These are phyloP conservation scores for Aleadryas rufinucha DNA, from an alignment of 2,113 vertebrate genomes.

Conservation along the genomic window DNA sequence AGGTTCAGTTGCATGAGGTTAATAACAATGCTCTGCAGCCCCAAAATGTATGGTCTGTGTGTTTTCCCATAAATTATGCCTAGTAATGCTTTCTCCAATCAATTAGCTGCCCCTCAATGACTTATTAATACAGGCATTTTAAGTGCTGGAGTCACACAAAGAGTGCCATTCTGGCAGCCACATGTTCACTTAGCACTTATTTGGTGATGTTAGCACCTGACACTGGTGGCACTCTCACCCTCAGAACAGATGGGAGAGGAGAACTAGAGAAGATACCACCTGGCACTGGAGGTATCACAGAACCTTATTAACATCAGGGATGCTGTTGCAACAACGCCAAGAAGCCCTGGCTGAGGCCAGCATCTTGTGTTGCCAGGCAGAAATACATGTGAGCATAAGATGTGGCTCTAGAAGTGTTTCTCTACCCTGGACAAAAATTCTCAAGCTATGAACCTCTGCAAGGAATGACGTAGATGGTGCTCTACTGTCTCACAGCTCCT, in stretches of 20 bases:
- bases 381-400: not conserved
- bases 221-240: accelerated
- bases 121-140: not conserved
- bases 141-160: not conserved
- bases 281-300: not conserved
- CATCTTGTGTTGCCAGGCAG: not conserved
- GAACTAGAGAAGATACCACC: not conserved
- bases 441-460: not conserved
- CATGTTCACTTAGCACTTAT: not conserved
- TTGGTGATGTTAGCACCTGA: not conserved
- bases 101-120: not conserved
- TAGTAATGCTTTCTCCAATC: not conserved
- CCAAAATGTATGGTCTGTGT: not conserved
- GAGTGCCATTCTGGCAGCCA: not conserved
- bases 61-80: not conserved
- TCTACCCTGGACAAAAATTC: not conserved
- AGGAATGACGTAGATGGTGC: not conserved
- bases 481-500: not conserved
- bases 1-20: not conserved
- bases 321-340: not conserved
- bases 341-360: not conserved
- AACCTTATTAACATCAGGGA: not conserved
- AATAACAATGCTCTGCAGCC: not conserved
- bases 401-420: not conserved
- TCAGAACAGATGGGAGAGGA: not conserved